Percentiles rank a stretch among this genome's conserved stretches.
Evolutionary conservation across 2,113 vertebrate species (phyloP).

Genomic region (Choloepus hoffmanni): DNA sequence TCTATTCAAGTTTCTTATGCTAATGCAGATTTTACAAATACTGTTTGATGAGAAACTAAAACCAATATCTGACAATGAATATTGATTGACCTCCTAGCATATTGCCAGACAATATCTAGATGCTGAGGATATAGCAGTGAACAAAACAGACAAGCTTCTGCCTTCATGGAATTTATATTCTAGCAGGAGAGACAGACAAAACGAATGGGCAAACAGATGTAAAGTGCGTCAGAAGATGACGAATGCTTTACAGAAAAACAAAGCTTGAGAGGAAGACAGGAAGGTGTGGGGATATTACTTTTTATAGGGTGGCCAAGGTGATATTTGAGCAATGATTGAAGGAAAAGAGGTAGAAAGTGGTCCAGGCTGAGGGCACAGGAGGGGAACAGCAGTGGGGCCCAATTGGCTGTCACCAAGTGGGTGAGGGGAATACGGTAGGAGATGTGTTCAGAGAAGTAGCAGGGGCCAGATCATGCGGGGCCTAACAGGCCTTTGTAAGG

Average conservation of each 20-base stretch:
- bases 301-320: background rate
- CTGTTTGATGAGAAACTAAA: background rate
- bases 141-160: background rate
- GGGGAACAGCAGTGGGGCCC: background rate
- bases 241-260: background rate
- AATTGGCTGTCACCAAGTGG: background rate
- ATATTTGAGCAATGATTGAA: background rate
- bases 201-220: background rate
- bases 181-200: background rate
- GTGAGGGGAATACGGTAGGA: background rate
- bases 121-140: background rate
- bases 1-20: background rate
- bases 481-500: background rate
- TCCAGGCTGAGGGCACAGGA: background rate
- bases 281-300: background rate
- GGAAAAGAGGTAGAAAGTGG: background rate
- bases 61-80: background rate
- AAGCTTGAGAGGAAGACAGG: background rate
- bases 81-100: background rate
- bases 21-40: conserved; percentile 40
- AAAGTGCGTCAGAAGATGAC: background rate
- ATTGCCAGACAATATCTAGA: background rate
- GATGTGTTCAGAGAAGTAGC: background rate
- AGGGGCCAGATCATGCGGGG: background rate
- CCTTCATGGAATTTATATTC: background rate